Evolutionary conservation across 2,888 invertebrate genomes (phyloP).

Genomic region (Sesia bembeciformis): DNA sequence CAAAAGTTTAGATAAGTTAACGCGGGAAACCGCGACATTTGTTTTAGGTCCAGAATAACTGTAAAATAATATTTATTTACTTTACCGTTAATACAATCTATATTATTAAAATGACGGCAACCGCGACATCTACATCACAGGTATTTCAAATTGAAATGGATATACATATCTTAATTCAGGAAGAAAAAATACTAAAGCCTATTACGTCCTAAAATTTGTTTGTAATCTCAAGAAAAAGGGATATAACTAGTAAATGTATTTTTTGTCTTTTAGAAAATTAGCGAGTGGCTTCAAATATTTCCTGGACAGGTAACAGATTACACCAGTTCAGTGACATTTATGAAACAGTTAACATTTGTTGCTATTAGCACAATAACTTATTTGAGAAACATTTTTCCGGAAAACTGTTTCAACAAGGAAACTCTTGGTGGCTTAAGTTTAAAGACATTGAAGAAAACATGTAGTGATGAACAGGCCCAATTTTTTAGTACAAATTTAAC

Average conservation of each 20-base stretch:
- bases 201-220: no score
- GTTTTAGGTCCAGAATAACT: no score
- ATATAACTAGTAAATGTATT: no score
- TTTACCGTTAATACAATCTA: no score
- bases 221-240: no score
- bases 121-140: not conserved
- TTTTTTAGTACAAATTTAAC: conserved; percentile 41
- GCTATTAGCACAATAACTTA: conserved; percentile 50
- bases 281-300: conserved; percentile 46
- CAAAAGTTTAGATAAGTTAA: no score
- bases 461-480: conserved; percentile 43
- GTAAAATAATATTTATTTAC: no score
- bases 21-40: no score
- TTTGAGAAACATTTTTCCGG: conserved; percentile 39
- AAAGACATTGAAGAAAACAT: conserved; percentile 41
- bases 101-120: no score
- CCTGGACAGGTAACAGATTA: conserved; percentile 42
- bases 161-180: not conserved
- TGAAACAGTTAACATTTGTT: conserved; percentile 52
- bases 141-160: not conserved
- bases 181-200: not conserved
- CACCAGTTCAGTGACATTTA: conserved; percentile 48
- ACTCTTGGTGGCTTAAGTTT: conserved; percentile 36
- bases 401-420: conserved; percentile 38
- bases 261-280: no score